phyloP scores from a whole-genome alignment of 2,113 vertebrate genomes.

The Spheniscus mendiculus region DNA sequence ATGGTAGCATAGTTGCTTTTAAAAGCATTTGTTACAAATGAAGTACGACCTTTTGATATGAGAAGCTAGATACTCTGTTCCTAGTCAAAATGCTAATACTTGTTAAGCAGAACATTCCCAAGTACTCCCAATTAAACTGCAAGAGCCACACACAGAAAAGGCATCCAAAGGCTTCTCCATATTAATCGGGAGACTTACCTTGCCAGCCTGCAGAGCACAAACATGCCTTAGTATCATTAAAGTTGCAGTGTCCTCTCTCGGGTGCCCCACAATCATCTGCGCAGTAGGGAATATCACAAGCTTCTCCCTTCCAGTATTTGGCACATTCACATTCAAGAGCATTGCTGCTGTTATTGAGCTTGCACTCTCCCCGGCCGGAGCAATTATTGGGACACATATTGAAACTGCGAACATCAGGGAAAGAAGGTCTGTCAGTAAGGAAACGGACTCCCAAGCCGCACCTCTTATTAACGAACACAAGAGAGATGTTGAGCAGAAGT shows the following conservation, averaged over 20 bases:
- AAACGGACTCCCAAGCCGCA: not conserved
- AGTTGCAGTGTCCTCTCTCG: conserved; percentile 78
- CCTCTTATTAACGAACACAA: not conserved
- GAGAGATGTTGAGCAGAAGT: not conserved
- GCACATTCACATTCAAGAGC: conserved; percentile 83
- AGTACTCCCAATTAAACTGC: not conserved
- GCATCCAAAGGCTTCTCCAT: rapidly evolving
- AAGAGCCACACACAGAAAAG: rapidly evolving
- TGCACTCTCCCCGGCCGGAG: conserved; percentile 88
- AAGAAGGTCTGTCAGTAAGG: conserved; percentile 1
- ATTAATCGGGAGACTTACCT: conserved; percentile 73
- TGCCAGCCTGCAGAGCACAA: conserved; percentile 87
- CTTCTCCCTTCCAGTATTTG: conserved; percentile 88
- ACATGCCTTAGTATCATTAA: conserved; percentile 73
- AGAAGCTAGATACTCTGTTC: not conserved
- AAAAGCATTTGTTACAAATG: not conserved
- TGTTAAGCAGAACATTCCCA: not conserved
- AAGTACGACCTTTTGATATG: not conserved
- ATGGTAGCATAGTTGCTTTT: not conserved
- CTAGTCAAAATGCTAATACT: not conserved
- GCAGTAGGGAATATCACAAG: conserved; percentile 90
- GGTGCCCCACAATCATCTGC: conserved; percentile 80
- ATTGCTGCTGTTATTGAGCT: conserved; percentile 57
- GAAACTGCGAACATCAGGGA: conserved; percentile 73
- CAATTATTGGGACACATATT: conserved; percentile 94